Evolutionary conservation across 2,797 vertebrate genomes (phyloP).

Genomic region (Anguilla anguilla): DNA sequence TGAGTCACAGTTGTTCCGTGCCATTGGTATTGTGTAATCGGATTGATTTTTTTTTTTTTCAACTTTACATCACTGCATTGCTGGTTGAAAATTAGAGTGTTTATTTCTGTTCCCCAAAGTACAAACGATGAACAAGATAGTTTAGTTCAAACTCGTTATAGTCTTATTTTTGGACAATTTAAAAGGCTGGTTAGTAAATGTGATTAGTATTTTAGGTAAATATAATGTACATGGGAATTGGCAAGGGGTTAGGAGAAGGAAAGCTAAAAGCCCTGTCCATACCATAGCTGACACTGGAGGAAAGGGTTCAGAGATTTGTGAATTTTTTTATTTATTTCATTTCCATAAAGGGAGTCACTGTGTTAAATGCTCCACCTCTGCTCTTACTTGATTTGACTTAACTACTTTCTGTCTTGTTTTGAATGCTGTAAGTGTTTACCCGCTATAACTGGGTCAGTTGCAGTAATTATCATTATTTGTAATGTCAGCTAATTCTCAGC

Average conservation of each 20-base stretch:
- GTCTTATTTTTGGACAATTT: neutral
- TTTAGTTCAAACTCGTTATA: too few relatives aligned
- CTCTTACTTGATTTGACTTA: neutral
- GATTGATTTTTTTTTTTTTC: neutral
- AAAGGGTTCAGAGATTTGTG: neutral
- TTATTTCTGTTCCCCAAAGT: neutral
- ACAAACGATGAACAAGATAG: neutral
- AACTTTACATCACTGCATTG: neutral
- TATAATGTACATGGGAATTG: too few relatives aligned
- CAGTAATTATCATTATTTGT: neutral
- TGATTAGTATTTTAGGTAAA: neutral
- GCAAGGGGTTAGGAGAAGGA: neutral
- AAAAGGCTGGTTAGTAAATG: neutral
- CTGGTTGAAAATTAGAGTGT: neutral
- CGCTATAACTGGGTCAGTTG: neutral
- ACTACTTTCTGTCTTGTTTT: neutral
- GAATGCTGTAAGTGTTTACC: neutral
- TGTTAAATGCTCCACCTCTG: neutral
- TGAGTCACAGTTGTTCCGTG: neutral
- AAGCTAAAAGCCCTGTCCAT: neutral
- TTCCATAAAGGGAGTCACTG: neutral
- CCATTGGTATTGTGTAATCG: neutral
- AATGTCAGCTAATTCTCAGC: conserved; percentile 1
- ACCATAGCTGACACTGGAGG: neutral
- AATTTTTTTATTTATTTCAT: neutral